Evolutionary conservation across 2,113 vertebrate species (phyloP).

Genomic region (Fregetta grallaria): DNA sequence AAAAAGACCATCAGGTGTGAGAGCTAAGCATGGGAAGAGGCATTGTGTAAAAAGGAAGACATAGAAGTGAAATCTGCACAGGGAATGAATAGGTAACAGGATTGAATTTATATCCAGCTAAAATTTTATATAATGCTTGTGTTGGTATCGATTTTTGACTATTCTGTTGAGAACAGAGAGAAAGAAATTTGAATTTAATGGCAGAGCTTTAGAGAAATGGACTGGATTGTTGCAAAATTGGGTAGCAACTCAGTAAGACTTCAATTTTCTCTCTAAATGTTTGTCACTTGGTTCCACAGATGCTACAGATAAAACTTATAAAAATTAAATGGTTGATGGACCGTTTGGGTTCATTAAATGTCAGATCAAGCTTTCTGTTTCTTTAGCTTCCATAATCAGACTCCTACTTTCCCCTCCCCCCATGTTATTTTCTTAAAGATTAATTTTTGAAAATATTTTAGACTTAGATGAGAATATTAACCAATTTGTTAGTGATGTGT

Average conservation of each 20-base stretch:
- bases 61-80: not conserved
- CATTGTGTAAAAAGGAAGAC: not conserved
- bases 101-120: not conserved
- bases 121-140: not conserved
- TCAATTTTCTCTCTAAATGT: not conserved
- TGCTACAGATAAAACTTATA: not conserved
- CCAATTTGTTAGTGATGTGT: not conserved
- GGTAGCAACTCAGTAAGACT: not conserved
- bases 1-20: not conserved
- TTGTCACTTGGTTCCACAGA: not conserved
- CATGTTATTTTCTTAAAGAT: not conserved
- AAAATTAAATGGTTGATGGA: not conserved
- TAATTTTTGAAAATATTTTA: not conserved
- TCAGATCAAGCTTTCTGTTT: not conserved
- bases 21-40: not conserved
- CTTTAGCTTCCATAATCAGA: not conserved
- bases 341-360: not conserved
- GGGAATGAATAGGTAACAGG: not conserved
- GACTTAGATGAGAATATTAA: not conserved
- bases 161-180: not conserved
- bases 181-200: not conserved
- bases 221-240: not conserved
- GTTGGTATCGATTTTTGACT: not conserved
- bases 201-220: not conserved
- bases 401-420: accelerated